A percentile compares a stretch with the other conserved stretches of the same genome.
Conservation (phyloP, 2,888 invertebrate species). For the Tetragnatha montana region DNA sequence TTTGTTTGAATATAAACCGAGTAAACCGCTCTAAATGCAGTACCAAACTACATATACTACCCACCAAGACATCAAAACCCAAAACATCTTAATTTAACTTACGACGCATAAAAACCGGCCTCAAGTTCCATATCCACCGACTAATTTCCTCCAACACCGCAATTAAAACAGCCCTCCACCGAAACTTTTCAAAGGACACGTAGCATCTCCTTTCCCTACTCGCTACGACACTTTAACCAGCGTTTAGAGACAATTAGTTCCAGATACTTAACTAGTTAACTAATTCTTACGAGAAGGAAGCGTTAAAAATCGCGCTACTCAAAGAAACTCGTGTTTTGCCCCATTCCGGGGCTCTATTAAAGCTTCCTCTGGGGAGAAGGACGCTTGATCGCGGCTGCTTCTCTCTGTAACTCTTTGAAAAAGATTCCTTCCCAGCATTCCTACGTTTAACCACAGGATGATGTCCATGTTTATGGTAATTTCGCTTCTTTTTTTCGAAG, state of each 20-base stretch:
- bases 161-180: background rate
- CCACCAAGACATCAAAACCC: no score
- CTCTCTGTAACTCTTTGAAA: constrained; percentile 45
- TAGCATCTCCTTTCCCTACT: background rate
- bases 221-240: constrained; percentile 9
- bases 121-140: background rate
- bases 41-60: no score
- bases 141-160: background rate
- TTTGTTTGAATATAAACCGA: no score
- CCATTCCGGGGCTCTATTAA: constrained; percentile 38
- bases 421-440: constrained; percentile 40
- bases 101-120: background rate
- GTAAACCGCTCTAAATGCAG: no score
- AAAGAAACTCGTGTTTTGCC: constrained; percentile 20
- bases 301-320: constrained; percentile 33
- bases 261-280: constrained; percentile 39
- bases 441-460: constrained; percentile 9
- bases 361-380: constrained; percentile 20
- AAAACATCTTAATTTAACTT: background rate
- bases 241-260: constrained; percentile 45
- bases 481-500: constrained; percentile 17
- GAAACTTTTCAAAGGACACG: background rate
- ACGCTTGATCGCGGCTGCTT: background rate
- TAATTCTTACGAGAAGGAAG: constrained; percentile 17
- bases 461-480: constrained; percentile 38